Evolutionary conservation across 2,888 invertebrate genomes (phyloP).

Genomic region (Yponomeuta sedellus): DNA sequence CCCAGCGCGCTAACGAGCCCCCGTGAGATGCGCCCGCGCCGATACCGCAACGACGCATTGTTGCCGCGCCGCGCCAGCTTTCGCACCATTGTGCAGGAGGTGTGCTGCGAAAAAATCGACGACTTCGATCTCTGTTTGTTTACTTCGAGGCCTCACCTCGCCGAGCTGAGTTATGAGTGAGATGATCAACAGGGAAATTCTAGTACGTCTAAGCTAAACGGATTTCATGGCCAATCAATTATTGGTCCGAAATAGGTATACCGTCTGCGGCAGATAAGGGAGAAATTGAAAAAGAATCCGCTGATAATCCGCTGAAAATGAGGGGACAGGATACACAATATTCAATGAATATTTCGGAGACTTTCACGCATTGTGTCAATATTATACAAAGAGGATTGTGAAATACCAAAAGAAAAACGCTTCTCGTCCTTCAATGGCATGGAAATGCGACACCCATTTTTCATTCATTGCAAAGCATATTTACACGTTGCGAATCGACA

Average conservation of each 20-base stretch:
- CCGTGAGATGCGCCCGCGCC: conserved; percentile 63
- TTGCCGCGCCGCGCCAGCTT: conserved; percentile 69
- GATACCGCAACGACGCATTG: conserved; percentile 69
- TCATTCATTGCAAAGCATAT: conserved; percentile 61
- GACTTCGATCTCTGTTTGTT: conserved; percentile 67
- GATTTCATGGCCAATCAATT: neutral
- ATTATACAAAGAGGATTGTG: conserved; percentile 20
- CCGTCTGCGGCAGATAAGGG: neutral
- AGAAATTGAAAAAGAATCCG: neutral
- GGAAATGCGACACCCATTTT: conserved; percentile 58
- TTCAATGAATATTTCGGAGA: conserved; percentile 1
- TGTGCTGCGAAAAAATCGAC: conserved; percentile 58
- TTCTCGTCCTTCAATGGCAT: conserved; percentile 40
- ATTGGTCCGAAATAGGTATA: neutral
- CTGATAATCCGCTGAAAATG: neutral
- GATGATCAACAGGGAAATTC: conserved; percentile 1
- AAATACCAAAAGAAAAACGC: conserved; percentile 24
- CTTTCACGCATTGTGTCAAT: neutral
- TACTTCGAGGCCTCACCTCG: conserved; percentile 43
- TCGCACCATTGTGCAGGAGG: conserved; percentile 71
- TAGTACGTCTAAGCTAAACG: conserved; percentile 1
- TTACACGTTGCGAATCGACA: conserved; percentile 65
- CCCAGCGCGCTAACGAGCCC: conserved; percentile 66
- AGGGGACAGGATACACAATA: neutral
- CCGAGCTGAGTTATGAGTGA: conserved; percentile 38